These are phyloP conservation scores for Microctonus hyperodae DNA, from an alignment of 2,888 invertebrate genomes.

Conservation along the genomic window DNA sequence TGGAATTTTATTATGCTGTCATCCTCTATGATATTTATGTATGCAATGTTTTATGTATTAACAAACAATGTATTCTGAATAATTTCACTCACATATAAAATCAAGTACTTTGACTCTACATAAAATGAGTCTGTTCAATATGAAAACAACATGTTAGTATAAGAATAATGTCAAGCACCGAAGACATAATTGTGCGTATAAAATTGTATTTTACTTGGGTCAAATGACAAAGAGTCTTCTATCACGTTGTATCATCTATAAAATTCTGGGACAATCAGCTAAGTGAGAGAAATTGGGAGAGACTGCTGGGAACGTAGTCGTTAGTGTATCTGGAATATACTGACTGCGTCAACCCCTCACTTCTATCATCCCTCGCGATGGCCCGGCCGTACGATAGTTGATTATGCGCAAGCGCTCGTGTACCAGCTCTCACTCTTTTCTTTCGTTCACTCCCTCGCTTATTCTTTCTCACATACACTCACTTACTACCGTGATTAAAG, in stretches of 20 bases:
- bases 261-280: slow-evolving; percentile 24
- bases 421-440: background rate
- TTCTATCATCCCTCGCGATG: slow-evolving; percentile 41
- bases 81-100: background rate
- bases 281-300: slow-evolving; percentile 13
- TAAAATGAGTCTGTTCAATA: background rate
- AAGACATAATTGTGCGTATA: background rate
- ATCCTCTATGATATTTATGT: background rate
- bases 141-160: background rate
- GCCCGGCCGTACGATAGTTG: slow-evolving; percentile 37
- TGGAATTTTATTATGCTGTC: background rate
- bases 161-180: background rate
- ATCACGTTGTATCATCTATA: slow-evolving; percentile 15
- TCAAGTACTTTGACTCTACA: background rate
- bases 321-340: background rate
- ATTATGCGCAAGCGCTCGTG: slow-evolving; percentile 7
- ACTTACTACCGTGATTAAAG: background rate
- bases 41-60: background rate
- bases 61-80: background rate
- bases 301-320: slow-evolving; percentile 14
- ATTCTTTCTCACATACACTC: background rate
- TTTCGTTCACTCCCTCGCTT: background rate
- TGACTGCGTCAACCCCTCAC: slow-evolving; percentile 55
- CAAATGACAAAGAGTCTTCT: slow-evolving; percentile 29
- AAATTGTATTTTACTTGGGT: slow-evolving; percentile 24